Evolutionary conservation across 1,140 invertebrate genomes (phyloP).

Genomic region (Colletes latitarsis): DNA sequence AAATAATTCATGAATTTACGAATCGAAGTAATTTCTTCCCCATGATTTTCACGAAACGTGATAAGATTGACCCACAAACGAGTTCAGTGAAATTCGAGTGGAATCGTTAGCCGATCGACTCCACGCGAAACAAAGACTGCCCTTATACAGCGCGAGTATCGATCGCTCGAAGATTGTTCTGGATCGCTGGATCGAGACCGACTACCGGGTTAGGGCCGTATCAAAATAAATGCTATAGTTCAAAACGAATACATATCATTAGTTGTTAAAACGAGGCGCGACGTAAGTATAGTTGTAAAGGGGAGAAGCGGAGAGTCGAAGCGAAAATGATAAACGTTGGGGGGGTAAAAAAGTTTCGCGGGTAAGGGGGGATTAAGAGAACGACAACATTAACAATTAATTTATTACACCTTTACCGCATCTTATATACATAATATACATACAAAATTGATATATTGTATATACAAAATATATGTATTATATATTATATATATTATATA

Average conservation of each 20-base stretch:
- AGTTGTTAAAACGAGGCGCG: conserved; percentile 57
- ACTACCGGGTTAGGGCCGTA: conserved; percentile 52
- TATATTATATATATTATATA: conserved; percentile 42
- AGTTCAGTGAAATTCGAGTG: conserved; percentile 15
- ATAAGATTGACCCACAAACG: too few relatives aligned
- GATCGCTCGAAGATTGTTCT: conserved; percentile 9
- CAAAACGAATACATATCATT: conserved; percentile 73
- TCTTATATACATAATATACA: conserved; percentile 67
- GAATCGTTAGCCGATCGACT: background rate
- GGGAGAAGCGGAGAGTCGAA: background rate
- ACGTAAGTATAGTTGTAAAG: conserved; percentile 52
- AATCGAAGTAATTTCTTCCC: too few relatives aligned
- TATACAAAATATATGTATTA: conserved; percentile 53
- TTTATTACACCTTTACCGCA: conserved; percentile 71
- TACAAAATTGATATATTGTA: conserved; percentile 52
- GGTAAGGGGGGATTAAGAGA: background rate
- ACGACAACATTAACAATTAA: conserved; percentile 64
- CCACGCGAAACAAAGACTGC: conserved; percentile 36
- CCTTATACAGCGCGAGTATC: background rate
- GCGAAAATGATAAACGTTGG: background rate
- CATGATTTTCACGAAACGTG: too few relatives aligned
- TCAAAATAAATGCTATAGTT: conserved; percentile 71
- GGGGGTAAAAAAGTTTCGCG: background rate
- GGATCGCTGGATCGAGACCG: conserved; percentile 22
- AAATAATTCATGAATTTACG: too few relatives aligned